Evolutionary conservation across 2,888 invertebrate genomes (phyloP).

Genomic region (Ptychoptera albimana): DNA sequence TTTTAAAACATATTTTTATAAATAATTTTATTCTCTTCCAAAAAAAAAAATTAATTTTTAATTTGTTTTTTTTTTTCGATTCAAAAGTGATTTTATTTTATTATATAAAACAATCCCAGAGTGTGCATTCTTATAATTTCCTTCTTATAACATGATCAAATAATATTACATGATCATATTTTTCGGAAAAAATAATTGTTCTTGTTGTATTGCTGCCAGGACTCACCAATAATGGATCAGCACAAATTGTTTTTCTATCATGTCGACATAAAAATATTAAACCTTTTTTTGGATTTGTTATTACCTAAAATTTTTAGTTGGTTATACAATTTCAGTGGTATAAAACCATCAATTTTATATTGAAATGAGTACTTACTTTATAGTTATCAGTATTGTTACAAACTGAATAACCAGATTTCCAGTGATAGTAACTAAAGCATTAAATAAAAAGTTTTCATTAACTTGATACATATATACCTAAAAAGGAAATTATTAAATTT

Average conservation of each 20-base stretch:
- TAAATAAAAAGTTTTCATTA: not conserved
- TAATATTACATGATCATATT: conserved; percentile 58
- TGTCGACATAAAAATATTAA: conserved; percentile 64
- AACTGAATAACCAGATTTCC: conserved; percentile 50
- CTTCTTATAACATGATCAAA: conserved; percentile 63
- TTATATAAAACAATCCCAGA: too few relatives aligned
- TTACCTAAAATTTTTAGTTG: conserved; percentile 35
- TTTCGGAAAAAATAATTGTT: conserved; percentile 41
- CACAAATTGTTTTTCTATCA: conserved; percentile 59
- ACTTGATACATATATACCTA: not conserved
- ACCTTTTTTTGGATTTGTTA: conserved; percentile 56
- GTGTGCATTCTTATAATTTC: too few relatives aligned
- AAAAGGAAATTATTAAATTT: not conserved
- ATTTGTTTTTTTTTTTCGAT: too few relatives aligned
- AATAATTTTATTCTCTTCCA: too few relatives aligned
- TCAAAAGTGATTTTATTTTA: too few relatives aligned
- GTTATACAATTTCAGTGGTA: too few relatives aligned
- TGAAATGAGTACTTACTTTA: conserved; percentile 32
- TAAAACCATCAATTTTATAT: too few relatives aligned
- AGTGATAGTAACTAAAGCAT: conserved; percentile 42
- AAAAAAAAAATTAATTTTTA: too few relatives aligned
- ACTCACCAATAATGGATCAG: conserved; percentile 40
- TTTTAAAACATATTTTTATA: too few relatives aligned
- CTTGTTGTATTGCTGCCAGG: conserved; percentile 55
- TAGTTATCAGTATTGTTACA: conserved; percentile 66